phyloP scores from a whole-genome alignment of 2,113 vertebrate genomes.

The Eleginops maclovinus region DNA sequence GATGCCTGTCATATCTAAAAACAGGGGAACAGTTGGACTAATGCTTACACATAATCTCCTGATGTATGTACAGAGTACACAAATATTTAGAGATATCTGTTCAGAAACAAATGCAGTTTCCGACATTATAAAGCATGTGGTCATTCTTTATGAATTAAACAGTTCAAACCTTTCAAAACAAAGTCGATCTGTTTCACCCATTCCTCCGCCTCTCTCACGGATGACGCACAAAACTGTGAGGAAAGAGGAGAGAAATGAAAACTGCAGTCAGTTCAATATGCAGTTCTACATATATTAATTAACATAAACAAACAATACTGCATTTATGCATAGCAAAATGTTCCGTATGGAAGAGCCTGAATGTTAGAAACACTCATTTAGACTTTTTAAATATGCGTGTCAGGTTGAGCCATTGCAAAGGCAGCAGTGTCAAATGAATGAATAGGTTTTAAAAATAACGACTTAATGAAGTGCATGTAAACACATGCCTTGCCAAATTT shows the following conservation, averaged over 20 bases:
- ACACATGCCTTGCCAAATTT: conserved; percentile 27
- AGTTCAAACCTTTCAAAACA: conserved; percentile 90
- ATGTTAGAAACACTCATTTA: conserved; percentile 62
- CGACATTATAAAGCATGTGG: background rate
- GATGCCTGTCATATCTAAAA: conserved; percentile 80
- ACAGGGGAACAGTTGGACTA: background rate
- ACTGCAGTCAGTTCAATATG: conserved; percentile 58
- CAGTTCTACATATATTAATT: conserved; percentile 66
- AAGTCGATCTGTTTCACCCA: conserved; percentile 95
- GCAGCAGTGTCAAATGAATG: conserved; percentile 61
- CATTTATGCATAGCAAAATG: conserved; percentile 72
- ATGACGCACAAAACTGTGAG: conserved; percentile 93
- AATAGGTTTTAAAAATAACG: conserved; percentile 51
- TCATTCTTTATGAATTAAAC: background rate
- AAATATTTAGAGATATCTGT: background rate
- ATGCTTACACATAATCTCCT: too few relatives aligned
- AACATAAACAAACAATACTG: conserved; percentile 76
- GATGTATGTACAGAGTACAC: too few relatives aligned
- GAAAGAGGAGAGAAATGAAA: conserved; percentile 55
- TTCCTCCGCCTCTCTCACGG: conserved; percentile 92
- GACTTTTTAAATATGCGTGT: conserved; percentile 54
- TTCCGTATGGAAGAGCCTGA: conserved; percentile 58
- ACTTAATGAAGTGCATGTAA: conserved; percentile 49
- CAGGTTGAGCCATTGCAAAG: conserved; percentile 46
- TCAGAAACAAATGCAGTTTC: background rate